These are phyloP conservation scores for Paradisaea rubra DNA, from an alignment of 2,113 vertebrate genomes.

Conservation along the genomic window DNA sequence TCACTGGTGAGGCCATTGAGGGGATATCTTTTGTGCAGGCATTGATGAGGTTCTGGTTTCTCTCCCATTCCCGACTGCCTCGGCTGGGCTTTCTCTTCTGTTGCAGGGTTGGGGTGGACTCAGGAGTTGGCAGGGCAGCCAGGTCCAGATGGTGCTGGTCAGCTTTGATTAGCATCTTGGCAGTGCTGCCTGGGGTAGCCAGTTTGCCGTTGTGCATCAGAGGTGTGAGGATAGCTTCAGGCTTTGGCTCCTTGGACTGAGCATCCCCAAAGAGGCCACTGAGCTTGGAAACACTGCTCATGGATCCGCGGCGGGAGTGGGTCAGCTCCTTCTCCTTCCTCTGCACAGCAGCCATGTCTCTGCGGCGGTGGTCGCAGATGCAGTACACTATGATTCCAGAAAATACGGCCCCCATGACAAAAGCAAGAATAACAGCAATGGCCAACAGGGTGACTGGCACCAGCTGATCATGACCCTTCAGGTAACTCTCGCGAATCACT, in stretches of 20 bases:
- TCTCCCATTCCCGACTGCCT: conserved; percentile 93
- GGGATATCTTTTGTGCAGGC: conserved; percentile 94
- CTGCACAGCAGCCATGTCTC: conserved; percentile 79
- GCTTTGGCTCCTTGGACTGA: conserved; percentile 90
- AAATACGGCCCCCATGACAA: conserved; percentile 95
- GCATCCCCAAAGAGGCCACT: conserved; percentile 90
- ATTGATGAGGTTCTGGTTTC: conserved; percentile 97
- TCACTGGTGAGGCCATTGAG: conserved; percentile 84
- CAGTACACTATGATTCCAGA: conserved; percentile 95
- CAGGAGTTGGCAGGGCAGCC: conserved; percentile 88
- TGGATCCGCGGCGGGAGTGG: conserved; percentile 87
- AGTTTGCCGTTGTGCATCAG: conserved; percentile 96
- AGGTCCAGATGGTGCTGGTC: conserved; percentile 96
- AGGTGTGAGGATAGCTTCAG: conserved; percentile 91
- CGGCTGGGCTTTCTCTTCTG: conserved; percentile 90
- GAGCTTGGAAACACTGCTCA: conserved; percentile 96
- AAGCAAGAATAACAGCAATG: conserved; percentile 94
- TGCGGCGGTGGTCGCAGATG: conserved; percentile 90
- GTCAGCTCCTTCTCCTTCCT: conserved; percentile 89
- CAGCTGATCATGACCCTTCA: conserved; percentile 93
- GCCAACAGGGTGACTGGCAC: conserved; percentile 93
- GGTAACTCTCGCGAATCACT: conserved; percentile 96
- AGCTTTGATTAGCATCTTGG: conserved; percentile 92
- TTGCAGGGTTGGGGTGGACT: conserved; percentile 93
- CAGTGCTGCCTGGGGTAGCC: conserved; percentile 74